phyloP scores from a whole-genome alignment of 2,113 vertebrate species.

The Ammospiza caudacuta region DNA sequence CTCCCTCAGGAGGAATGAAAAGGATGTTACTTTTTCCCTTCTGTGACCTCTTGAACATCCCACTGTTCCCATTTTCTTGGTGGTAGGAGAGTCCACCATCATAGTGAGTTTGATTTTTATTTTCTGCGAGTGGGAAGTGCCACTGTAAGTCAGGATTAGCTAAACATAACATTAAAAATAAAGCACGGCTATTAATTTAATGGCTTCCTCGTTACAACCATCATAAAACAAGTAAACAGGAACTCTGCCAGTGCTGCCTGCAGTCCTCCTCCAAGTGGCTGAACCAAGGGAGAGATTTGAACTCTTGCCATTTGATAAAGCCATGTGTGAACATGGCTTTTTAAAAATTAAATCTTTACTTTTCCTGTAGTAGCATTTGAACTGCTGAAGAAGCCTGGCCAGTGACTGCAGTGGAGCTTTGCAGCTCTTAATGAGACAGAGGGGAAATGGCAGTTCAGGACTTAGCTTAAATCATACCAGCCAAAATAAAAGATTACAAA shows the following conservation, averaged over 20 bases:
- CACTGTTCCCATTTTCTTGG: not conserved
- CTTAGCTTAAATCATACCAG: conserved; percentile 32
- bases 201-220: conserved; percentile 65
- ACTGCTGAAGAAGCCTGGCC: not conserved
- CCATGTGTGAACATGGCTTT: not conserved
- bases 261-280: conserved; percentile 6
- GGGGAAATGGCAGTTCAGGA: conserved; percentile 27
- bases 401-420: not conserved
- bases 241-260: conserved; percentile 55
- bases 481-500: conserved; percentile 24
- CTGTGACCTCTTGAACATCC: not conserved
- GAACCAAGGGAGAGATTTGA: conserved; percentile 46
- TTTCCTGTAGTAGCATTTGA: conserved; percentile 29
- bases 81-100: not conserved
- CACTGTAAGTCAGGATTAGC: conserved; percentile 65
- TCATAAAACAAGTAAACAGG: conserved; percentile 73
- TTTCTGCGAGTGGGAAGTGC: conserved; percentile 29
- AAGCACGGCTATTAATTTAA: conserved; percentile 74
- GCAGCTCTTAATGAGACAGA: not conserved
- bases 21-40: not conserved
- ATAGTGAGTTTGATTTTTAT: conserved; percentile 15
- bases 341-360: conserved; percentile 48
- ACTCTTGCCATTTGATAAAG: conserved; percentile 49
- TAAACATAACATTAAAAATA: conserved; percentile 74
- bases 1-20: not conserved